Evolutionary conservation across 2,888 invertebrate genomes (phyloP).

Genomic region (Crepidodera aurea): DNA sequence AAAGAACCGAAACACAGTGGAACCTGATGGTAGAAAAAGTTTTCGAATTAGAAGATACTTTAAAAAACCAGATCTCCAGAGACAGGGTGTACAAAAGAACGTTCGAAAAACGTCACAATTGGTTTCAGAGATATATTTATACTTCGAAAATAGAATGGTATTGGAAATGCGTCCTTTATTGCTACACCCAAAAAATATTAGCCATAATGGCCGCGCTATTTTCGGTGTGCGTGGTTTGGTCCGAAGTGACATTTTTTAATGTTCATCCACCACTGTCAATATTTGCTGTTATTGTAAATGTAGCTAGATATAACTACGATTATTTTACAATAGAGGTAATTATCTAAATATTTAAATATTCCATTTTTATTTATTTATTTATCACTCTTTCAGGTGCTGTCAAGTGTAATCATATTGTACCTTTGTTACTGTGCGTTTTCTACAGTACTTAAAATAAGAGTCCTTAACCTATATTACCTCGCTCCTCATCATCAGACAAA

Average conservation of each 20-base stretch:
- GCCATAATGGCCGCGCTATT: constrained; percentile 78
- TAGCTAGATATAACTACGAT: constrained; percentile 82
- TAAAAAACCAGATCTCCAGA: constrained; percentile 74
- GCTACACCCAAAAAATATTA: constrained; percentile 77
- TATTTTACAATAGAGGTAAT: constrained; percentile 93
- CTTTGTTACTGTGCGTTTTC: constrained; percentile 98
- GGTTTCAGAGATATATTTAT: constrained; percentile 67
- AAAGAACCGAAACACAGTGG: constrained; percentile 95
- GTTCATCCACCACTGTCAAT: constrained; percentile 91
- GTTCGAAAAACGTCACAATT: constrained; percentile 71
- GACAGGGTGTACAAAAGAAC: constrained; percentile 72
- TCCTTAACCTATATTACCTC: constrained; percentile 95
- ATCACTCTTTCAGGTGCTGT: constrained; percentile 79
- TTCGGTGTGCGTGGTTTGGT: constrained; percentile 96
- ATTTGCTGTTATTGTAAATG: constrained; percentile 92
- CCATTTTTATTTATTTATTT: constrained; percentile 1
- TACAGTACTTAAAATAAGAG: constrained; percentile 94
- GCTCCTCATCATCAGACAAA: constrained; percentile 98
- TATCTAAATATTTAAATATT: background rate
- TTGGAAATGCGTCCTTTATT: constrained; percentile 88
- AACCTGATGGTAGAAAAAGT: constrained; percentile 81
- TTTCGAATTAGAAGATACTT: constrained; percentile 86
- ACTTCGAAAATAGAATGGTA: constrained; percentile 91
- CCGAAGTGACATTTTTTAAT: constrained; percentile 97
- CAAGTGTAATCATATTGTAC: constrained; percentile 91